Percentiles rank a stretch among this genome's conserved stretches.
These are phyloP conservation scores for Menura novaehollandiae DNA, from an alignment of 2,113 vertebrate genomes.

Conservation along the genomic window DNA sequence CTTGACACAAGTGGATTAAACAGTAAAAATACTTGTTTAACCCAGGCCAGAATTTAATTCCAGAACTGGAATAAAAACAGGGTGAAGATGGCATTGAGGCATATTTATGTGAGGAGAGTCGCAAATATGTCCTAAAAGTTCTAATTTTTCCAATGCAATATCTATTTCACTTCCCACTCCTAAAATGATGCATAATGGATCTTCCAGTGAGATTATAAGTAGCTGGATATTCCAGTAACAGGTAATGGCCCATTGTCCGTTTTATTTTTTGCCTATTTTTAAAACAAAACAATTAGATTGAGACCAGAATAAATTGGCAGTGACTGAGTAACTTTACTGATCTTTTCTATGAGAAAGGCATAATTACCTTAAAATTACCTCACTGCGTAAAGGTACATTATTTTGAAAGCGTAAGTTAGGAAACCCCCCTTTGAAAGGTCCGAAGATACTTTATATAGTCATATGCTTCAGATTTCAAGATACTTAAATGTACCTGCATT, in stretches of 20 bases:
- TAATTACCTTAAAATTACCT: not conserved
- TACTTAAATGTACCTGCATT: not conserved
- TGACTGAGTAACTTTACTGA: not conserved
- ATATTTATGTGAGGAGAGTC: not conserved
- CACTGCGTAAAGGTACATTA: not conserved
- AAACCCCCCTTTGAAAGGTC: not conserved
- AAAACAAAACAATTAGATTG: not conserved
- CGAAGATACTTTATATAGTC: not conserved
- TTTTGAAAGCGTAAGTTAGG: not conserved
- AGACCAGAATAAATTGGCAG: not conserved
- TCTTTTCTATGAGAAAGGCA: not conserved
- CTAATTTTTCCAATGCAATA: not conserved
- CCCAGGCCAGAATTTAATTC: not conserved
- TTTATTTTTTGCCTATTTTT: not conserved
- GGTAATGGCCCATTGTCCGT: accelerated
- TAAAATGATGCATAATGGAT: not conserved
- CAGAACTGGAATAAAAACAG: not conserved
- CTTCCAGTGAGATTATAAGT: not conserved
- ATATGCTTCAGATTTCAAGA: not conserved
- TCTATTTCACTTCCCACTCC: not conserved
- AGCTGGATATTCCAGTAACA: not conserved
- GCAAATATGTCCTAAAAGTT: not conserved
- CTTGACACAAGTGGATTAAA: not conserved
- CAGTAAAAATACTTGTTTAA: not conserved
- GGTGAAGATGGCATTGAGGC: not conserved